Evolutionary conservation across 1,140 invertebrate genomes (phyloP), one percentile per base, ranked within the genome.

Genomic region (Nylanderia fulva): DNA sequence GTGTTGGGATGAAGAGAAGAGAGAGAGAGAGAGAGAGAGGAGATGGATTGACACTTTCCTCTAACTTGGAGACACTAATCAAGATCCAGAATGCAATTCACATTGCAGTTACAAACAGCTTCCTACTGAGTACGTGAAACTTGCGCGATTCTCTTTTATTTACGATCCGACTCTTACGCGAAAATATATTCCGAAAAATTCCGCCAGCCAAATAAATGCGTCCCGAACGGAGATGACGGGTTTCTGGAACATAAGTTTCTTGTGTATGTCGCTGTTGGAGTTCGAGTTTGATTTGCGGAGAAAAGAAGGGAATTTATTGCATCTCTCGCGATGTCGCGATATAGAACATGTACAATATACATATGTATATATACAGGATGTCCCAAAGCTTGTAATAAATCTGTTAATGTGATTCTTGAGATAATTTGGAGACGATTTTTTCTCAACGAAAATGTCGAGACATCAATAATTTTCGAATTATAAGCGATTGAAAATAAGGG

Each of bases 101-200:
- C 77, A 82, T 82, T 82, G 77, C 36, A 68, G 52, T 45, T 24
- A 39, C 54, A 66, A 82, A 72, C 52, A 82, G 24, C n/a, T n/a
- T n/a, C n/a, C n/a, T n/a, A n/a, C 29, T 6, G 66, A 48, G 33
- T 82, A 72, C 36, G 77, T 45, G 48, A 72, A 82, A 82, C 77
- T 82, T n/a, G 66, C 36, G 77, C 66, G 77, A 72, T 82, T 82
- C 54, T 5, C 36, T 58, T 82, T 82, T 82, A 82, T 71, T 82
- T 82, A 72, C 66, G 77, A 82, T 18, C 48, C 63, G 63, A 15
- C 21, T 79, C 63, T 36, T 48, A 9, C 27, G n/a, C 52, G 77
- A 54, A 33, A 82, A 72, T 72, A n/a, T n/a, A 82, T 82, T 72
- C 66, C 24, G 77, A 82, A 82, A 82, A 82, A 82, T 72, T 82